Conservation (phyloP, 2,888 invertebrate species). For the Copidosoma aretas region DNA sequence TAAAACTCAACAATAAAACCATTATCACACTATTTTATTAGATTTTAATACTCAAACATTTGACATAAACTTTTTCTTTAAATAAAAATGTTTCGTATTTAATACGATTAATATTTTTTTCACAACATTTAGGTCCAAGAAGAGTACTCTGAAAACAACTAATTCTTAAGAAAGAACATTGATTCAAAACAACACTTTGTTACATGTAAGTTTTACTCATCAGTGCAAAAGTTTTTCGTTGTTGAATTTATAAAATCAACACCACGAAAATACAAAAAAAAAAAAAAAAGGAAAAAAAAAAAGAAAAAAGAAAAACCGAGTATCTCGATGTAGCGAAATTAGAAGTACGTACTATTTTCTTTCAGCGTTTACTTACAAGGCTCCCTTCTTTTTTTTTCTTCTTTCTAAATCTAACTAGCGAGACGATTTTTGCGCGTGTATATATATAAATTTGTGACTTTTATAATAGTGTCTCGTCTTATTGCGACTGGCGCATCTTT, state of each 20-base stretch:
- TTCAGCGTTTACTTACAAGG: conserved; percentile 21
- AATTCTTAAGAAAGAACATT: background rate
- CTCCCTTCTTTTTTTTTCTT: background rate
- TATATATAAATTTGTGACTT: conserved; percentile 18
- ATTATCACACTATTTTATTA: conserved; percentile 21
- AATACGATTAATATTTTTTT: background rate
- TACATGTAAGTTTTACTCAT: background rate
- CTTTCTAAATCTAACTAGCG: conserved; percentile 10
- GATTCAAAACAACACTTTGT: conserved; percentile 1
- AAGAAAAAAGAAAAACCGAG: too few relatives aligned
- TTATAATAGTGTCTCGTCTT: conserved; percentile 12
- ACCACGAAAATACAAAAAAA: conserved; percentile 21
- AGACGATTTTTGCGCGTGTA: conserved; percentile 23
- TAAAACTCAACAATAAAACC: conserved; percentile 27
- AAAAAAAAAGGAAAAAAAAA: background rate
- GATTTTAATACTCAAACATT: background rate
- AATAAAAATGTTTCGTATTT: background rate
- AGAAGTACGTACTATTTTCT: conserved; percentile 22
- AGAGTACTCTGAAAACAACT: background rate
- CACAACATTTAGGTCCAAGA: background rate
- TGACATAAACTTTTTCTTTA: conserved; percentile 12
- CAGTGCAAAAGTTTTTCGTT: conserved; percentile 33
- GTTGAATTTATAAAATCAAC: conserved; percentile 21
- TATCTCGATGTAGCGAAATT: conserved; percentile 29
- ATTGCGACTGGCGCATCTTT: conserved; percentile 20